Conservation (phyloP, 2,888 invertebrate genomes). For the Operophtera brumata region DNA sequence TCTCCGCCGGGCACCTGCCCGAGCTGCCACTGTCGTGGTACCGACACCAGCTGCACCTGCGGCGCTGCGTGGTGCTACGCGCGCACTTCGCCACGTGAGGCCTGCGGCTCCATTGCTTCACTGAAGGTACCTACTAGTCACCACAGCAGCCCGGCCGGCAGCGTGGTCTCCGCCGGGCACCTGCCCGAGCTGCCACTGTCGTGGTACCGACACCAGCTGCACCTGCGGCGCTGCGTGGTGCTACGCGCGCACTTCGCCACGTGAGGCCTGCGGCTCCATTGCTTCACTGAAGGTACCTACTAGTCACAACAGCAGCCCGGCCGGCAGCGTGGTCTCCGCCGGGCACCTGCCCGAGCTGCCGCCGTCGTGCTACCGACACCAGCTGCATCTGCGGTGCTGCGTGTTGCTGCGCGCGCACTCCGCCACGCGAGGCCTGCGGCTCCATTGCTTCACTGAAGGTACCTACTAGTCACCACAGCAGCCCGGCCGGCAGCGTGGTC, state of each 20-base stretch:
- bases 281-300: slow-evolving; percentile 79
- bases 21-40: slow-evolving; percentile 94
- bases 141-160: slow-evolving; percentile 29
- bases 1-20: slow-evolving; percentile 74
- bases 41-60: slow-evolving; percentile 94
- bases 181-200: slow-evolving; percentile 90
- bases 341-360: slow-evolving; percentile 87
- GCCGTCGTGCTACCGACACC: slow-evolving; percentile 93
- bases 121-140: slow-evolving; percentile 67
- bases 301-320: slow-evolving; percentile 36
- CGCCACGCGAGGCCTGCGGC: slow-evolving; percentile 87
- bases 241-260: slow-evolving; percentile 86
- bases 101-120: slow-evolving; percentile 86
- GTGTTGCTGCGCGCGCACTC: slow-evolving; percentile 87
- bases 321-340: slow-evolving; percentile 34
- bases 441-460: slow-evolving; percentile 84
- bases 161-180: slow-evolving; percentile 53
- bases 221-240: slow-evolving; percentile 91
- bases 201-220: slow-evolving; percentile 95
- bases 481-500: slow-evolving; percentile 21
- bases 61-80: slow-evolving; percentile 89
- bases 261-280: slow-evolving; percentile 87
- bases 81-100: slow-evolving; percentile 86
- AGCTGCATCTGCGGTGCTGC: slow-evolving; percentile 92
- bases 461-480: slow-evolving; percentile 47